Conservation (phyloP, 2,797 vertebrate species). For the Neosilurus mollespiculum region DNA sequence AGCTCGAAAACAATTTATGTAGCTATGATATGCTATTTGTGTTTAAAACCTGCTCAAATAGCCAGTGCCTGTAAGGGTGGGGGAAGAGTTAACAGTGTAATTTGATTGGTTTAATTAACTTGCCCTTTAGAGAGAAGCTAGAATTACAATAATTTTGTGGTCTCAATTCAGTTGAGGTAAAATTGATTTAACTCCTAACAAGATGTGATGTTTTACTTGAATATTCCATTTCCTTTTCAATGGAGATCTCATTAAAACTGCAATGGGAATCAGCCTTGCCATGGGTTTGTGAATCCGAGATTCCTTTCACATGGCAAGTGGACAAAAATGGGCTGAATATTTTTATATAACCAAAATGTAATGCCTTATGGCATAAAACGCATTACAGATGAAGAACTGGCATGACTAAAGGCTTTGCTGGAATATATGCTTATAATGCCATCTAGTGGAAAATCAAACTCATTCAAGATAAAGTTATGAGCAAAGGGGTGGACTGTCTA, state of each 20-base stretch:
- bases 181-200: slow-evolving; percentile 20
- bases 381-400: neutral
- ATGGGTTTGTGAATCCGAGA: neutral
- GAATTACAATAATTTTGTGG: slow-evolving; percentile 39
- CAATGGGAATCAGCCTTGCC: neutral
- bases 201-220: neutral
- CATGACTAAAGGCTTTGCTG: neutral
- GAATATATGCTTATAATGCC: slow-evolving; percentile 18
- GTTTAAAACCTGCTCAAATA: neutral
- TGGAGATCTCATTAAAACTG: neutral
- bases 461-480: neutral
- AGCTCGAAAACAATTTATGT: neutral
- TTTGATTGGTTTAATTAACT: slow-evolving; percentile 60
- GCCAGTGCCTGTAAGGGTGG: slow-evolving; percentile 38
- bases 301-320: neutral
- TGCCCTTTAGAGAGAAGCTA: slow-evolving; percentile 61
- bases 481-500: neutral
- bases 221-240: neutral
- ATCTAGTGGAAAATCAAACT: slow-evolving; percentile 43
- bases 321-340: neutral
- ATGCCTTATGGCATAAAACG: slow-evolving; percentile 4
- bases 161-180: slow-evolving; percentile 61
- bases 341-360: neutral
- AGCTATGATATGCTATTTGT: neutral
- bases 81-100: slow-evolving; percentile 54